These are phyloP conservation scores for Willowsia nigromaculata DNA, from an alignment of 2,888 invertebrate species.

Conservation along the genomic window DNA sequence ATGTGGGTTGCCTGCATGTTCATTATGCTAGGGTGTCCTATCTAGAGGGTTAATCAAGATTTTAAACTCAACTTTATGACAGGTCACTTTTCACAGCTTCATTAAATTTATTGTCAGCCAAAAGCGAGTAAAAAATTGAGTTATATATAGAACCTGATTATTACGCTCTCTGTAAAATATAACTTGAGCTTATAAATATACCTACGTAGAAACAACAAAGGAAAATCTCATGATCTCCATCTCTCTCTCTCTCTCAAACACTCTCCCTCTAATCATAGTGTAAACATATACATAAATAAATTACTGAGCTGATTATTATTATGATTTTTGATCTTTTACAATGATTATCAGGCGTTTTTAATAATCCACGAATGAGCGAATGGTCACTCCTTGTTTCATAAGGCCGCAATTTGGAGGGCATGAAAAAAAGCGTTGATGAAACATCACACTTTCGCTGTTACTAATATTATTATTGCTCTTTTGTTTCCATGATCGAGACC, in stretches of 20 bases:
- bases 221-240: not conserved
- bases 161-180: not conserved
- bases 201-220: not conserved
- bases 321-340: conserved; percentile 11
- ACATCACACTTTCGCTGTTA: conserved; percentile 48
- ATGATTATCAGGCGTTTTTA: conserved; percentile 31
- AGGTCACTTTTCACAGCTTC: conserved; percentile 47
- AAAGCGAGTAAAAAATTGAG: conserved; percentile 30
- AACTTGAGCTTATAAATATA: not conserved
- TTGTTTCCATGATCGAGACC: conserved; percentile 64
- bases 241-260: not conserved
- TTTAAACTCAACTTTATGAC: conserved; percentile 39
- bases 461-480: not conserved
- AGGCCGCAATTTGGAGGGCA: conserved; percentile 32
- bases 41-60: conserved; percentile 31
- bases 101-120: conserved; percentile 50
- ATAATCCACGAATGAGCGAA: conserved; percentile 22
- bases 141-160: conserved; percentile 40
- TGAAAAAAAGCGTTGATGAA: conserved; percentile 7
- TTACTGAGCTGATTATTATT: conserved; percentile 30
- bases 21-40: not conserved
- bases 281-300: not conserved
- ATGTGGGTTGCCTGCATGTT: not conserved
- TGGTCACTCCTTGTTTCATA: conserved; percentile 41
- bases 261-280: not conserved